Conservation (phyloP, 30 jellyfish, hydroid and myxozoan genomes). For the Rhopilema esculentum region DNA sequence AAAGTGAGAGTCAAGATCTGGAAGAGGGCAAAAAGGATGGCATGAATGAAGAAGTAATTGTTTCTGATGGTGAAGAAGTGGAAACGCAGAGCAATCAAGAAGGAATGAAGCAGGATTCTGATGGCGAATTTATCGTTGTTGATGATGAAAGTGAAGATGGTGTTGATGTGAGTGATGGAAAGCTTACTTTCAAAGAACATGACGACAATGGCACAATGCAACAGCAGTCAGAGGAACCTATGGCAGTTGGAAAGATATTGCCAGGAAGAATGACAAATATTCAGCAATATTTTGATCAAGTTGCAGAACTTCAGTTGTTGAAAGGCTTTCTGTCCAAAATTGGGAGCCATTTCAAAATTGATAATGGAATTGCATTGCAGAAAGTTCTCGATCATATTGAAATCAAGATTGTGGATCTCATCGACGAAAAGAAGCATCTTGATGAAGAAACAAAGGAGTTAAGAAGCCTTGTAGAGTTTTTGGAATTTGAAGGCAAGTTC, state of each 20-base stretch:
- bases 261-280: neutral
- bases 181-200: neutral
- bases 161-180: neutral
- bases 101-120: neutral
- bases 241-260: neutral
- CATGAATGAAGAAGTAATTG: neutral
- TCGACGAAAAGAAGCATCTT: neutral
- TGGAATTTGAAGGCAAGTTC: conserved; percentile 11
- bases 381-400: neutral
- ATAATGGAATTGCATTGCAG: neutral
- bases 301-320: neutral
- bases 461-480: conserved; percentile 12
- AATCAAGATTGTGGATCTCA: neutral
- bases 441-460: neutral
- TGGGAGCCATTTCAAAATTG: neutral
- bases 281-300: neutral
- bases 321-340: neutral
- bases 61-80: neutral
- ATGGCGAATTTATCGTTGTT: neutral
- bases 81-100: neutral
- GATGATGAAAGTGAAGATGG: conserved; percentile 3
- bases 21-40: neutral
- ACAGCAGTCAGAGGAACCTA: neutral
- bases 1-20: neutral
- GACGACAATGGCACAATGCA: neutral